Evolutionary conservation across 2,888 invertebrate species (phyloP), one percentile per base, ranked within the genome.

Genomic region (Ophion ellenae): DNA sequence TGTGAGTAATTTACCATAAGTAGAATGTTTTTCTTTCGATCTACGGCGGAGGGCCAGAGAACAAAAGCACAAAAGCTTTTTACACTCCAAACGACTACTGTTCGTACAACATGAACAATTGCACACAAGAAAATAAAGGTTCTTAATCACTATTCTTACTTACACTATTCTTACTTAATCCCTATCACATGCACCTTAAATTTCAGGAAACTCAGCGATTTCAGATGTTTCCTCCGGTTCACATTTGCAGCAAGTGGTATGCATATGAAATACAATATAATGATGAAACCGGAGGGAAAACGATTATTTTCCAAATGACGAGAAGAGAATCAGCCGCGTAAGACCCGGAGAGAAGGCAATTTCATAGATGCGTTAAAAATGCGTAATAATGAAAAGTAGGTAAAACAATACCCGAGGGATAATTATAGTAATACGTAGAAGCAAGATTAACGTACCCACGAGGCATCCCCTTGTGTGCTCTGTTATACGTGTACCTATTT

Each of bases 361-460:
- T 67, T 71, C 14, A 53, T 57, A 45, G 63, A 77, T 69, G 63
- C 73, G 67, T 47, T 40, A 36, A 64, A 77, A 74, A 59, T 78
- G 77, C 81, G 81, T 73, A 78, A 85, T 85, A 78, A 81, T 61
- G 73, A 84, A 77, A 77, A 74, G 71, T 64, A 17, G 53, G 45
- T 32, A 57, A 78, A 85, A 85, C 84, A 85, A 85, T 85, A 64
- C 81, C 81, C 45, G 81, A 70, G 74, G 63, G 3, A 74, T 74
- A 85, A 81, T 74, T 74, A 69, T 74, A 81, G 78, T 74, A 61
- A 74, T 76, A 63, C 59, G 61, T 6, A 71, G 67, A 63, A 24
- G 14, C 36, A 20, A 73, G 36, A 63, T 45, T 64, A 77, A 82
- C 61, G 24, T 61, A 24, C 32, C 32, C 40, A 36, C 14, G 47